Evolutionary conservation across 2,113 vertebrate species (phyloP), one percentile per base, ranked within the genome.

Genomic region (Triplophysa dalaica): DNA sequence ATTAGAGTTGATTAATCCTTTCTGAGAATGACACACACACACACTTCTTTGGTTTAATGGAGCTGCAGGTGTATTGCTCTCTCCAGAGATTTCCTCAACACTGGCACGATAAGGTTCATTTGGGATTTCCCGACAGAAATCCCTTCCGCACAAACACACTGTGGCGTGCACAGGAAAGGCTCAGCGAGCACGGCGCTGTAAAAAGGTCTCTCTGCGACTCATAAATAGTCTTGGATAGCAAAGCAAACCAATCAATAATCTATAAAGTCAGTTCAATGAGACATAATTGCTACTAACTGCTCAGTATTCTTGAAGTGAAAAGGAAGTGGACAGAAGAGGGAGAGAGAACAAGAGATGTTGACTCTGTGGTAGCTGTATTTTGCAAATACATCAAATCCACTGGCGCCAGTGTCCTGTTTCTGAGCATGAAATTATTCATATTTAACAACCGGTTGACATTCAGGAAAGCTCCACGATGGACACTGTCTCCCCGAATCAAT

Each of bases 1-100:
- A 77, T 65, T 77, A 45, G 33, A 52, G 62, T 77, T 77, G 62
- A 65, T 77, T 77, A 65, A 65, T 77, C 74, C 65, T 77, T 77
- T 61, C 61, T 54, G 14, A 3, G 8, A 26, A 52, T 76, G 61
- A 52, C 74, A 76, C 26, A 29, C 2, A 65, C 74, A 21, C n/a
- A n/a, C n/a, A n/a, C n/a, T n/a, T n/a, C 2, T 65, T 63, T 75
- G 73, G 16, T n/a, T 52, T 54, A 54, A 76, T 76, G 19, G 45
- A 62, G 60, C 33, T 76, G 74, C 74, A 75, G 60, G 61, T 63
- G 26, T 75, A 63, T 75, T 75, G 73, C 21, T 26, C 14, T 76
- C 24, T 76, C 74, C 64, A 22, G 52, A 76, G 62, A 76, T 76
- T 65, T 76, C 24, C n/a, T 65, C 45, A 65, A 62, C 19, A 7